Evolutionary conservation across 2,888 invertebrate genomes (phyloP).

Genomic region (Phaedon cochleariae): DNA sequence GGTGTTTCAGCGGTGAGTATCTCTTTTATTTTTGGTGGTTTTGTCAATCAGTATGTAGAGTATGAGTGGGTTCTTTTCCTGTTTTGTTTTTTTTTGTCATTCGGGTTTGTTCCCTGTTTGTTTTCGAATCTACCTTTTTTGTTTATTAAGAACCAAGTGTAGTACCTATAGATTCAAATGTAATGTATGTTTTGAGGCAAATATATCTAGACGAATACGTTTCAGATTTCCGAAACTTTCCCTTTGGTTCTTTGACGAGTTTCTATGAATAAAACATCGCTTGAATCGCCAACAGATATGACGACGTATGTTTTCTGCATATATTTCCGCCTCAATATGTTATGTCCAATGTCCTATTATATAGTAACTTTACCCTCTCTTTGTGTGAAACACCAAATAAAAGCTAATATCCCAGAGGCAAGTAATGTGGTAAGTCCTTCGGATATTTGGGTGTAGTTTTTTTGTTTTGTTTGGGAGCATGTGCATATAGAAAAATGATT

Average conservation of each 20-base stretch:
- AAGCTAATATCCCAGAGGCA: conserved; percentile 55
- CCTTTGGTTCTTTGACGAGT: too few relatives aligned
- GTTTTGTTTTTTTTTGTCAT: background rate
- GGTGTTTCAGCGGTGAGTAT: conserved; percentile 88
- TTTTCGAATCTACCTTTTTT: conserved; percentile 18
- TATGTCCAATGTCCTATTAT: background rate
- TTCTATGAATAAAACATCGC: too few relatives aligned
- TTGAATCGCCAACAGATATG: too few relatives aligned
- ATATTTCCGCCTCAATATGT: background rate
- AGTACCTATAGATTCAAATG: too few relatives aligned
- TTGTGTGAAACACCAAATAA: conserved; percentile 43
- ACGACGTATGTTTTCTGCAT: background rate
- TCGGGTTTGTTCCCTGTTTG: background rate
- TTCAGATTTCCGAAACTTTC: background rate
- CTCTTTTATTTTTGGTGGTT: conserved; percentile 32
- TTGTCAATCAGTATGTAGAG: background rate
- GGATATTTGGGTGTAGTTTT: conserved; percentile 12
- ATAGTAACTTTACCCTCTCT: background rate
- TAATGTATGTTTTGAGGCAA: background rate
- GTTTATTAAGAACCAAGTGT: background rate
- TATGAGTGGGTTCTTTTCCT: background rate
- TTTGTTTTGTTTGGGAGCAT: background rate
- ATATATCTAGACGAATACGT: background rate
- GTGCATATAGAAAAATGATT: too few relatives aligned
- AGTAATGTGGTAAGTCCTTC: conserved; percentile 48